Conservation (phyloP, 2,888 invertebrate species). For the Caenorhabditis sp. region DNA sequence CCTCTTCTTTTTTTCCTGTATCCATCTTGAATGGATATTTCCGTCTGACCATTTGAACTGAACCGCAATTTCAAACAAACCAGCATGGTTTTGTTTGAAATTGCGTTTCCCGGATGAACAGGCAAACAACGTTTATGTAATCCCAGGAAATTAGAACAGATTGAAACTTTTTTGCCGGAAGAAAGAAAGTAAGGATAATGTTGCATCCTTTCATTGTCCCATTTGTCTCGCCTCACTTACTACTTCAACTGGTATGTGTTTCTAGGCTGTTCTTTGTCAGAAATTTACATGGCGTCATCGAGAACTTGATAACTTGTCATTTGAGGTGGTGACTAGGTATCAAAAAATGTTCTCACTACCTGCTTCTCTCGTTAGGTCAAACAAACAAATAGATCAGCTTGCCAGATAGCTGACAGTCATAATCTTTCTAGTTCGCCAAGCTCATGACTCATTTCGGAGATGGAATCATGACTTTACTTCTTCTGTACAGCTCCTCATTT, state of each 20-base stretch:
- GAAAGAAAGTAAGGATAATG: conserved; percentile 51
- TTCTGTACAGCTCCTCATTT: conserved; percentile 4
- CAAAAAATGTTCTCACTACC: background rate
- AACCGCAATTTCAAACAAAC: conserved; percentile 34
- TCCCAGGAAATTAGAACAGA: conserved; percentile 60
- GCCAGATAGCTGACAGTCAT: background rate
- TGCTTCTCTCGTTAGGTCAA: background rate
- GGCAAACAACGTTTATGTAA: conserved; percentile 58
- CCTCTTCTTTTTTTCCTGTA: conserved; percentile 18
- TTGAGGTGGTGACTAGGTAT: background rate
- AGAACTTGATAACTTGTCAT: background rate
- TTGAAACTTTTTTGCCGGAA: conserved; percentile 37
- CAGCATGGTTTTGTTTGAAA: background rate
- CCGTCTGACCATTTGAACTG: conserved; percentile 11
- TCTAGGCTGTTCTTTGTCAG: no score
- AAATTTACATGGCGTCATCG: no score
- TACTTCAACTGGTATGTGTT: no score
- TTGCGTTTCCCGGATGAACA: background rate
- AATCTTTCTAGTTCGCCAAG: background rate
- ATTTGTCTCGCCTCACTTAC: conserved; percentile 47
- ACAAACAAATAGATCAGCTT: conserved; percentile 6
- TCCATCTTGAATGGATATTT: conserved; percentile 28
- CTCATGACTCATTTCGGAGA: conserved; percentile 1
- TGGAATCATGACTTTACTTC: conserved; percentile 18
- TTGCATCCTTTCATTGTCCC: conserved; percentile 2